Evolutionary conservation across 2,113 vertebrate genomes (phyloP), one percentile per base, ranked within the genome.

Genomic region (Pagrus major): DNA sequence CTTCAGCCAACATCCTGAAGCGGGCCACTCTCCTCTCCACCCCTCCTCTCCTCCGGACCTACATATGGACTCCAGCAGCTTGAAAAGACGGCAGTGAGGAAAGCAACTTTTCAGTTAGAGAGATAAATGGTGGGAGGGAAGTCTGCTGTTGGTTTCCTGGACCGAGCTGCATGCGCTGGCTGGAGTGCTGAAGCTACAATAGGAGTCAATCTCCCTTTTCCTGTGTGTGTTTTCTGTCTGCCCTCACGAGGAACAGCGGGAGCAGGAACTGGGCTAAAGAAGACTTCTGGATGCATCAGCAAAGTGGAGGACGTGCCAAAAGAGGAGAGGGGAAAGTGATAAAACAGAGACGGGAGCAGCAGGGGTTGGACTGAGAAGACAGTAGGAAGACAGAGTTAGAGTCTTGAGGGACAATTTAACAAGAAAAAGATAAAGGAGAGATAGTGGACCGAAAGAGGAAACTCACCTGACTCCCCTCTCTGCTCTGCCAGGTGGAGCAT

Each of bases 151-250:
- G 83, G 82, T 86, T 92, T 93, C 91, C 92, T 84, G 88, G 76
- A 88, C 74, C 69, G 74, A 91, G 88, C 81, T 68, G 80, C 76
- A 81, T 70, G 59, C 25, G 70, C 86, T 70, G 89, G 86, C 84
- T 41, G 44, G 44, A 83, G 76, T 80, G 81, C 54, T 86, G 76
- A 79, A 81, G 51, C 52, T 77, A 82, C 81, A 87, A 87, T 79
- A 91, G 78, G 86, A 91, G 86, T 76, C 87, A 89, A 86, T 91
- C 66, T 76, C 71, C 66, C 76, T 81, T 92, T 92, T 77, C 77
- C 83, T 79, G 76, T 78, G 41, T 81, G 61, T 81, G 61, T 66
- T 80, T 77, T 78, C 51, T 72, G 67, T 83, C 74, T 74, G 59
- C 60, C 20, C 76, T 86, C 78, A 76, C 33, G 15, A 66, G 60